Evolutionary conservation across 2,797 vertebrate genomes (phyloP).

Genomic region (Enoplosus armatus): DNA sequence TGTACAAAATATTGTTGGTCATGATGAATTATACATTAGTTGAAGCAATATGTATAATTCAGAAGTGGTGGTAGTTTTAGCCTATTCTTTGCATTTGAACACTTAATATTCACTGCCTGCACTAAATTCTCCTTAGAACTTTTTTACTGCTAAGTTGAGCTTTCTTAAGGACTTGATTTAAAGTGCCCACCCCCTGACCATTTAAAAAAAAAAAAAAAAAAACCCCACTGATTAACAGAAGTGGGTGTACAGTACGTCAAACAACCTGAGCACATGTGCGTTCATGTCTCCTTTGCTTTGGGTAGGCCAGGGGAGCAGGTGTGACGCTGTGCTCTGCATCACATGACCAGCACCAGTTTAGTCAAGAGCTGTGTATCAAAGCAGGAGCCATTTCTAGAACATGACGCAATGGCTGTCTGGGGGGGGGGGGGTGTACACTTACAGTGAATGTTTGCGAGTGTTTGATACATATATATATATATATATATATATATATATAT

Average conservation of each 20-base stretch:
- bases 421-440: no score
- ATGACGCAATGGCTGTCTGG: conserved; percentile 66
- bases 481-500: no score
- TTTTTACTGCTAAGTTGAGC: not conserved
- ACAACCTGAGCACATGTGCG: conserved; percentile 32
- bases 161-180: not conserved
- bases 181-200: not conserved
- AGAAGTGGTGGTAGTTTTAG: conserved; percentile 1
- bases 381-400: conserved; percentile 68
- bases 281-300: conserved; percentile 33
- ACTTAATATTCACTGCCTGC: not conserved
- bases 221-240: conserved; percentile 26
- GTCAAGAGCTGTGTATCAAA: conserved; percentile 58
- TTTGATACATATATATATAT: conserved; percentile 29
- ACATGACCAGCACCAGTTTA: conserved; percentile 58
- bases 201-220: not conserved
- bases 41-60: not conserved
- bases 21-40: conserved; percentile 1
- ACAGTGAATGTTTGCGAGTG: conserved; percentile 43
- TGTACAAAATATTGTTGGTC: not conserved
- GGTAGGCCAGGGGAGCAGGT: conserved; percentile 43
- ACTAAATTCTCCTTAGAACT: not conserved
- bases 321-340: conserved; percentile 43
- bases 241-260: conserved; percentile 9
- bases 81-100: conserved; percentile 8